Evolutionary conservation across 2,888 invertebrate species (phyloP), one percentile per base, ranked within the genome.

Genomic region (Heliconius ismenius): DNA sequence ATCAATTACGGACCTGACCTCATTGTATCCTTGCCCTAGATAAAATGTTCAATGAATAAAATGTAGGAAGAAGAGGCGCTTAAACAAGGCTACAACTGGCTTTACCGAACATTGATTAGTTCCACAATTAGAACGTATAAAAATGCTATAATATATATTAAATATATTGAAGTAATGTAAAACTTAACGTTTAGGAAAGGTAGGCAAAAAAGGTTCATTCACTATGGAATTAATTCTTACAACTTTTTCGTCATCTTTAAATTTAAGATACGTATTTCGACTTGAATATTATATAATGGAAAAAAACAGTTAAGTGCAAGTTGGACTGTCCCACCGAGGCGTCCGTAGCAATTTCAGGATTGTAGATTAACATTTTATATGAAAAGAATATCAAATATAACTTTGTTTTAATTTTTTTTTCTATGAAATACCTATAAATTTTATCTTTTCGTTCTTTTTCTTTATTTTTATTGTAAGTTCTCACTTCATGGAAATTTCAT

Each of bases 21-120:
- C 82, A 83, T 80, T 81, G 79, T 81, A 84, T 86, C 89, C 89
- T 89, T 86, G 89, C 82, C 83, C 89, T 82, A 88, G 84, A 84
- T 87, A 82, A 80, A 81, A 81, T 79, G 79, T 80, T 80, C 80
- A 82, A 82, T 79, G 81, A 81, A 83, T 85, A 84, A 83, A 83
- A 85, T 77, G 74, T 64, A 76, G 76, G 85, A 87, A 86, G 81
- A 83, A 82, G 79, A 80, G 72, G 81, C 79, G 76, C 76, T 78
- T 76, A 81, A 77, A 78, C 76, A 76, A 76, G 78, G 77, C 75
- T 79, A 76, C 74, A 76, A 79, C 64, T 54, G 64, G 28, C n/a
- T 39, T 58, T 72, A 58, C 39, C 7, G n/a, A 64, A 65, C 58
- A 26, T 72, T 76, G 39, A 65, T 70, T 63, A 26, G 24, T 65